Evolutionary conservation across 2,888 invertebrate species (phyloP), one percentile per base, ranked within the genome.

Genomic region (Eurois occulta): DNA sequence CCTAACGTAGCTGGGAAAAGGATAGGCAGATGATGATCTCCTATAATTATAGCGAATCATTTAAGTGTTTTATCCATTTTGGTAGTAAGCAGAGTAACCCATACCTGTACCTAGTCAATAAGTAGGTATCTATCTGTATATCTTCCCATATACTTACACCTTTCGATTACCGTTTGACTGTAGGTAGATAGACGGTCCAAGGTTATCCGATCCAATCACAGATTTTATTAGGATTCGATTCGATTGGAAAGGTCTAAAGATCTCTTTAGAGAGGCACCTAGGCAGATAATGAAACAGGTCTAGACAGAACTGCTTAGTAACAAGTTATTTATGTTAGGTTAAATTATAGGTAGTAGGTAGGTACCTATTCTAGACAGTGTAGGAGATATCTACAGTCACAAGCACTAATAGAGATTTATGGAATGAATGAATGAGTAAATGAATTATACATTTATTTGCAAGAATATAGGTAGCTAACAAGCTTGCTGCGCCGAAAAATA

Each of bases 211-310:
- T 73, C 52, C 48, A 73, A 73, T 69, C 18, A 69, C 24, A 32
- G 28, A 65, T 65, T 69, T 68, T 75, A 60, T 43, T 28, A 28
- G 48, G 41, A 46, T 80, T 69, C 32, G 65, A 69, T 48, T 67
- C 8, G n/a, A 18, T 18, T 60, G 38, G 66, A 62, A 67, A 62
- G 55, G 32, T 71, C 60, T 67, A 24, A 73, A 68, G 55, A 38
- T 64, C 38, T 16, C 16, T 65, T 48, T 48, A 18, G 24, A 66
- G 32, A 18, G 38, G 38, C 46, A 46, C 62, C 43, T 43, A 64
- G 52, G 73, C 2, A 21, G 18, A 55, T 79, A 74, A 46, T 74
- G 16, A 16, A 79, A 46, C 13, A 11, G 16, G 79, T 64, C 64
- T 68, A 65, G 75, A 68, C 64, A 28, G 16, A 66, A 38, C 11